These are phyloP conservation scores for Pogonocherus hispidulus DNA, from an alignment of 2,888 invertebrate species.

Conservation along the genomic window DNA sequence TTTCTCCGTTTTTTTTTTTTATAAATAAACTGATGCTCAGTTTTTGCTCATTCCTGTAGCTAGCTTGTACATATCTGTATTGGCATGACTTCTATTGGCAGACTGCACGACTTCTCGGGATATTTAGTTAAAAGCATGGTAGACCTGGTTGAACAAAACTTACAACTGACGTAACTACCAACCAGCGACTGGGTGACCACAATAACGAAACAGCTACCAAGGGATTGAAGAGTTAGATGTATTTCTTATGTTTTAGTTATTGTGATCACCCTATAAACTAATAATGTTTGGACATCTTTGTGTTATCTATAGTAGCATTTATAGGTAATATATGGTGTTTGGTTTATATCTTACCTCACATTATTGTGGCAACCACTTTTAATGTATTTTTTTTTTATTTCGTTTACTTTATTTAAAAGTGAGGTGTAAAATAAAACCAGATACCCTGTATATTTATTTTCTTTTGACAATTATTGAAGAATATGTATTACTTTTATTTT, in stretches of 20 bases:
- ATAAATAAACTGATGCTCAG: too few relatives aligned
- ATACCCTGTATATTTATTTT: too few relatives aligned
- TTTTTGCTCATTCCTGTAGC: conserved; percentile 11
- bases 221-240: too few relatives aligned
- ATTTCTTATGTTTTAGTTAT: not conserved
- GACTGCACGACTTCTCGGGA: conserved; percentile 50
- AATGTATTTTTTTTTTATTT: too few relatives aligned
- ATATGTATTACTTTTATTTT: not conserved
- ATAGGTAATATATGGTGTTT: too few relatives aligned
- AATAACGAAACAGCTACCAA: conserved; percentile 10
- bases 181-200: conserved; percentile 37
- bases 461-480: too few relatives aligned
- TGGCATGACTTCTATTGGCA: conserved; percentile 52
- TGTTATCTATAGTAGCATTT: not conserved
- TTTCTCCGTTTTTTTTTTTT: too few relatives aligned
- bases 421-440: too few relatives aligned
- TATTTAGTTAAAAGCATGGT: conserved; percentile 46
- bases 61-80: conserved; percentile 39
- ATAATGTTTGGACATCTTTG: not conserved
- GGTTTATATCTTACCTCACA: too few relatives aligned
- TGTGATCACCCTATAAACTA: not conserved
- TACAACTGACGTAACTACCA: conserved; percentile 56
- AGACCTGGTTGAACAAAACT: conserved; percentile 50
- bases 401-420: too few relatives aligned
- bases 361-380: too few relatives aligned